These are phyloP conservation scores for Callaeas wilsoni DNA, from an alignment of 2,113 vertebrate species.

Conservation along the genomic window DNA sequence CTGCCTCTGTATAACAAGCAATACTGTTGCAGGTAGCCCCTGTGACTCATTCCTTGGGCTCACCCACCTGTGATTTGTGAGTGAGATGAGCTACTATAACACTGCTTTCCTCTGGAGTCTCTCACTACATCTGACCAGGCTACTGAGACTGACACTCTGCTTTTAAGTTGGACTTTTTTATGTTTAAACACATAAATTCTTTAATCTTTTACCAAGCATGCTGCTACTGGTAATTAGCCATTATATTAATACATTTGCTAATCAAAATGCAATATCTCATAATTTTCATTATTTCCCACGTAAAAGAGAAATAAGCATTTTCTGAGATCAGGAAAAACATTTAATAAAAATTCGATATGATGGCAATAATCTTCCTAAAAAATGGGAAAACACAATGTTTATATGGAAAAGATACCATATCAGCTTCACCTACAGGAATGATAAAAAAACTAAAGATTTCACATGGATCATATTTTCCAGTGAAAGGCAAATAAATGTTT, in stretches of 20 bases:
- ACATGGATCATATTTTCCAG: background rate
- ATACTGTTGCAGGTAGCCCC: background rate
- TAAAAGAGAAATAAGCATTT: background rate
- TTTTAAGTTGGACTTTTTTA: background rate
- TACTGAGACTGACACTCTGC: background rate
- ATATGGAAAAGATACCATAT: background rate
- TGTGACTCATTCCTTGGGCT: background rate
- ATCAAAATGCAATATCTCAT: background rate
- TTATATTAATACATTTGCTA: background rate
- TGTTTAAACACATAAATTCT: background rate
- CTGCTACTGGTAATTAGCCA: background rate
- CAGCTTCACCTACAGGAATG: background rate
- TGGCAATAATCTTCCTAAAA: background rate
- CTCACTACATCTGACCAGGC: background rate
- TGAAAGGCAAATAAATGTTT: background rate
- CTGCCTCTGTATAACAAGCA: background rate
- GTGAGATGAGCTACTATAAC: background rate
- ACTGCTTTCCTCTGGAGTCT: background rate
- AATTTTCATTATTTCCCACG: background rate
- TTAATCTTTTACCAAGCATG: background rate
- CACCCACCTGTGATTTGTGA: background rate
- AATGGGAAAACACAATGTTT: background rate
- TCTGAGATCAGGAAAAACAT: background rate
- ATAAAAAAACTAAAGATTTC: background rate
- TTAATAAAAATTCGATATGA: background rate